Percentiles rank a stretch among this genome's conserved stretches.
Conservation (phyloP, 2,113 vertebrate genomes). For the Otis tarda region DNA sequence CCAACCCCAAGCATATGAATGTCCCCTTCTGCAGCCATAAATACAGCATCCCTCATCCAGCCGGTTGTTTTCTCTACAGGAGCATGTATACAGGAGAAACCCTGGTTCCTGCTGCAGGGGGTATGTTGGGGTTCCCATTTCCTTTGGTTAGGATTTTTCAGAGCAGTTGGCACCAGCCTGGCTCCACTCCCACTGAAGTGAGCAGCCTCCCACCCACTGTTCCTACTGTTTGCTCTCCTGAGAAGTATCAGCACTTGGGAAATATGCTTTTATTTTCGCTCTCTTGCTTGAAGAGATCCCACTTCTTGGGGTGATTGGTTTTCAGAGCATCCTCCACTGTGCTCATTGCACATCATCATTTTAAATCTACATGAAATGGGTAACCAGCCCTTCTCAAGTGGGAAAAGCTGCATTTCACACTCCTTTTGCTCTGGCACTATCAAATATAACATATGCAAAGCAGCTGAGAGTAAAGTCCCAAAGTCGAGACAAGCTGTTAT, state of each 20-base stretch:
- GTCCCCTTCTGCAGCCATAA: neutral
- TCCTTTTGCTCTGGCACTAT: neutral
- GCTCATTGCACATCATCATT: neutral
- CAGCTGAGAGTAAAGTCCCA: neutral
- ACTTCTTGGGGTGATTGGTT: neutral
- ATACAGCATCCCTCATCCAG: neutral
- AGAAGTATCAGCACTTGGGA: neutral
- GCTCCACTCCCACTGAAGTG: accelerated
- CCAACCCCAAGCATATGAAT: no score
- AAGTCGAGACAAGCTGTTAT: neutral
- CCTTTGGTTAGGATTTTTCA: neutral
- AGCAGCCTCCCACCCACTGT: neutral
- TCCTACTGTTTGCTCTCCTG: neutral
- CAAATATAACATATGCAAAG: neutral
- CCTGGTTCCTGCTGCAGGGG: neutral
- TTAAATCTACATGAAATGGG: neutral
- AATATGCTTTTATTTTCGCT: neutral
- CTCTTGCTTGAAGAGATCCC: neutral
- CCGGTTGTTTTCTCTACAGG: neutral
- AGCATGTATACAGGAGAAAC: neutral
- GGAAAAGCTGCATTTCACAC: neutral
- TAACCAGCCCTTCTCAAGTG: neutral
- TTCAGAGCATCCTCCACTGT: neutral
- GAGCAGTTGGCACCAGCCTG: neutral
- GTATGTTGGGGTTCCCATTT: neutral